Percentiles rank a stretch among this genome's conserved stretches.
phyloP scores from a whole-genome alignment of 1,140 invertebrate genomes.

The Drosophila funebris region DNA sequence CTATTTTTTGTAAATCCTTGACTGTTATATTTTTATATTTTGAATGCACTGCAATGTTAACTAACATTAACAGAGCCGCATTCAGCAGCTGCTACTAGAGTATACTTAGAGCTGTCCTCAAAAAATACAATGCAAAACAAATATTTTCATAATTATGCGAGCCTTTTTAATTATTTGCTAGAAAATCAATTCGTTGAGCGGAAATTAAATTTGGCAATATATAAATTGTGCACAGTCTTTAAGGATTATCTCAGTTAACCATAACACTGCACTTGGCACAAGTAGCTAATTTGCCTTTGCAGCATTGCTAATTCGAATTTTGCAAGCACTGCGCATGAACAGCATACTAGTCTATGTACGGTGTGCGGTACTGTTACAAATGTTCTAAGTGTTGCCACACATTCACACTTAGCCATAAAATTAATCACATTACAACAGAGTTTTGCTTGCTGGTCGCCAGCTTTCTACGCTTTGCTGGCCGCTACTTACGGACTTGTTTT shows the following conservation, averaged over 20 bases:
- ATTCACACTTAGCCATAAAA: slow-evolving; percentile 23
- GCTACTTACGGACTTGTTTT: slow-evolving; percentile 29
- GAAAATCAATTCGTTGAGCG: no score
- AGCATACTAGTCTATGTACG: background rate
- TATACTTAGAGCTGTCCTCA: slow-evolving; percentile 17
- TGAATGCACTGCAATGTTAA: slow-evolving; percentile 12
- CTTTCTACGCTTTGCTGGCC: slow-evolving; percentile 65
- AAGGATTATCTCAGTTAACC: background rate
- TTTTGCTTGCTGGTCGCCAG: slow-evolving; percentile 21
- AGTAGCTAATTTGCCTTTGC: slow-evolving; percentile 24
- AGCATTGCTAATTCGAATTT: slow-evolving; percentile 11
- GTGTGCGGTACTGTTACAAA: slow-evolving; percentile 21
- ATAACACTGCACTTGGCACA: background rate
- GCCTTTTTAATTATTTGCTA: background rate
- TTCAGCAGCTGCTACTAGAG: slow-evolving; percentile 1
- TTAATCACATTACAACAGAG: slow-evolving; percentile 33
- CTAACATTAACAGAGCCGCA: slow-evolving; percentile 16
- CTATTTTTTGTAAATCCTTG: slow-evolving; percentile 66
- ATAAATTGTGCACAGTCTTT: no score
- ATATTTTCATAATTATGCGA: slow-evolving; percentile 47
- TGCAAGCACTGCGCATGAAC: background rate
- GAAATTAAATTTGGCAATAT: no score
- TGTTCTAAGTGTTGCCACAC: slow-evolving; percentile 10
- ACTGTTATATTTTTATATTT: slow-evolving; percentile 65
- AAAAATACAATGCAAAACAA: slow-evolving; percentile 64